Percentiles rank a stretch among this genome's conserved stretches.
Evolutionary conservation across 2,113 vertebrate species (phyloP).

Genomic region (Leuciscus idus): DNA sequence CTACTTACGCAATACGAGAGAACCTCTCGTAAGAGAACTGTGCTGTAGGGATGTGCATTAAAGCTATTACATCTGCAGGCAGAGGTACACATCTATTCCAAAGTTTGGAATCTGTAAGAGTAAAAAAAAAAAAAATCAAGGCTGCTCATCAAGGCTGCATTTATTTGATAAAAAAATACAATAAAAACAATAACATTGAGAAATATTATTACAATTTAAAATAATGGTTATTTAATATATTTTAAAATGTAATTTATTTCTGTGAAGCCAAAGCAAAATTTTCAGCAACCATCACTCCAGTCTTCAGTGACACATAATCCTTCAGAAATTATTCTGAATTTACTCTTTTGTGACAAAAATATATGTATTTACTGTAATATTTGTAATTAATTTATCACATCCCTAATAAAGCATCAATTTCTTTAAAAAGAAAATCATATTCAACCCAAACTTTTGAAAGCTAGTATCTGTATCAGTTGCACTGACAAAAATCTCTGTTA

Average conservation of each 20-base stretch:
- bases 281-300: too few species aligned
- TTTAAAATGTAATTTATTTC: too few species aligned
- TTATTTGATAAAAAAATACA: neutral
- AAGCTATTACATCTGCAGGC: neutral
- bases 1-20: too few species aligned
- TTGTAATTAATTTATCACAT: neutral
- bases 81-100: too few species aligned
- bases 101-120: neutral
- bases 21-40: too few species aligned
- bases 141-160: neutral
- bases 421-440: neutral
- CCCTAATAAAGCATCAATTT: neutral
- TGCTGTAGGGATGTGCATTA: neutral
- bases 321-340: neutral
- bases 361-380: neutral
- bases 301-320: neutral
- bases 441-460: too few species aligned
- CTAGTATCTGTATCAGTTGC: too few species aligned
- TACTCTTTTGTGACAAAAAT: neutral
- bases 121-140: too few species aligned
- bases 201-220: neutral
- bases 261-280: neutral
- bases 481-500: too few species aligned
- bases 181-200: too few species aligned
- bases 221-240: too few species aligned